phyloP scores from a whole-genome alignment of 2,888 invertebrate species.

The Tigriopus californicus region DNA sequence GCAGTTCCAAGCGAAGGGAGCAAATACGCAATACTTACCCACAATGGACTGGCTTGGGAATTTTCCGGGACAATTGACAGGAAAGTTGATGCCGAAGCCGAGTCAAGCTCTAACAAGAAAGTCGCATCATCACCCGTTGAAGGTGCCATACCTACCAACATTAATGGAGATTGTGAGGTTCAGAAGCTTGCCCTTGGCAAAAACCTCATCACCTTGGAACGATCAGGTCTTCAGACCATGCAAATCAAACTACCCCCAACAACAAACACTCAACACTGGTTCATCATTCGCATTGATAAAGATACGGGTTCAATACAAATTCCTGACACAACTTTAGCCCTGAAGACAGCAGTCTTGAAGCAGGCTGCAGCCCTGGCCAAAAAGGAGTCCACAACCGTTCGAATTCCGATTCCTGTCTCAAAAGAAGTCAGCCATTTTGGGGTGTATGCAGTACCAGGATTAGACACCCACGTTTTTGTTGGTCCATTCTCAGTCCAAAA shows the following conservation, averaged over 20 bases:
- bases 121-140: not conserved
- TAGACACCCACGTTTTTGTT: conserved; percentile 11
- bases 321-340: conserved; percentile 6
- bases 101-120: not conserved
- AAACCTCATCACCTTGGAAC: not conserved
- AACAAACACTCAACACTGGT: not conserved
- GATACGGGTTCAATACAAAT: not conserved
- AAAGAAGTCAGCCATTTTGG: conserved; percentile 4
- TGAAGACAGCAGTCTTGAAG: not conserved
- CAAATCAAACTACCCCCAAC: conserved; percentile 12
- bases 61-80: not conserved
- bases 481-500: conserved; percentile 5
- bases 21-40: not conserved
- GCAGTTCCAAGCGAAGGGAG: no score
- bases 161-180: not conserved
- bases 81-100: no score
- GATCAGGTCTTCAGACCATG: not conserved
- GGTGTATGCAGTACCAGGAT: conserved; percentile 12
- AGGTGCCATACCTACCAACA: not conserved
- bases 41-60: conserved; percentile 4
- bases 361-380: conserved; percentile 7
- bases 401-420: conserved; percentile 3
- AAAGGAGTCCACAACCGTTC: conserved; percentile 3
- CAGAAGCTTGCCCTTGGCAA: not conserved
- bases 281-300: not conserved